These are phyloP conservation scores for Ochropleura plecta DNA, from an alignment of 2,888 invertebrate species.

Conservation along the genomic window DNA sequence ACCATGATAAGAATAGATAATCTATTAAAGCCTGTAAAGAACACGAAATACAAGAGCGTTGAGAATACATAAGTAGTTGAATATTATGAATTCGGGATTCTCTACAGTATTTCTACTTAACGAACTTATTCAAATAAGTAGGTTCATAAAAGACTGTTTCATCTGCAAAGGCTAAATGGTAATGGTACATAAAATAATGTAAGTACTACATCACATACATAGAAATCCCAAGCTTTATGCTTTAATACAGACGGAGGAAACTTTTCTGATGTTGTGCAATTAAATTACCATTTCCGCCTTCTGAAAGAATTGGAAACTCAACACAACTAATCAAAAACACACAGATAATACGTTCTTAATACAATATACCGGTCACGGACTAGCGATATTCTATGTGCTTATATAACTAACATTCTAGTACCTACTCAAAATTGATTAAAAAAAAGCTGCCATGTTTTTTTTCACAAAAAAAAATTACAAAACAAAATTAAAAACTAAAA, in stretches of 20 bases:
- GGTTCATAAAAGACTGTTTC: slow-evolving; percentile 23
- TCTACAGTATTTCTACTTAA: slow-evolving; percentile 30
- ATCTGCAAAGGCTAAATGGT: background rate
- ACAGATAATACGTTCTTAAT: background rate
- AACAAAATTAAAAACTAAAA: no score
- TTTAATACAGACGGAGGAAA: background rate
- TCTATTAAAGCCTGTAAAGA: slow-evolving; percentile 53
- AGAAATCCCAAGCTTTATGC: background rate
- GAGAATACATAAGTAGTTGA: slow-evolving; percentile 54
- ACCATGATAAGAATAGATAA: slow-evolving; percentile 57
- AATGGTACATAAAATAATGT: slow-evolving; percentile 13
- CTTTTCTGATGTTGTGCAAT: slow-evolving; percentile 13
- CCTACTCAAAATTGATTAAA: no score
- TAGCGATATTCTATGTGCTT: no score
- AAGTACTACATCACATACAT: background rate
- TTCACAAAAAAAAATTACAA: no score
- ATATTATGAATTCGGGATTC: slow-evolving; percentile 42
- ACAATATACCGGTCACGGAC: no score
- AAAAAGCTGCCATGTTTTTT: no score
- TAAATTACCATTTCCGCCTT: slow-evolving; percentile 17
- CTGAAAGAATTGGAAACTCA: background rate
- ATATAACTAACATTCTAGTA: no score
- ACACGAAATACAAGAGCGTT: slow-evolving; percentile 45
- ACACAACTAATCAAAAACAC: slow-evolving; percentile 15
- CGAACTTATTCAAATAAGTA: slow-evolving; percentile 36